Base-by-base conservation (phyloP, 1,140 invertebrate genomes). In the Neoseiulus cucumeris region DNA sequence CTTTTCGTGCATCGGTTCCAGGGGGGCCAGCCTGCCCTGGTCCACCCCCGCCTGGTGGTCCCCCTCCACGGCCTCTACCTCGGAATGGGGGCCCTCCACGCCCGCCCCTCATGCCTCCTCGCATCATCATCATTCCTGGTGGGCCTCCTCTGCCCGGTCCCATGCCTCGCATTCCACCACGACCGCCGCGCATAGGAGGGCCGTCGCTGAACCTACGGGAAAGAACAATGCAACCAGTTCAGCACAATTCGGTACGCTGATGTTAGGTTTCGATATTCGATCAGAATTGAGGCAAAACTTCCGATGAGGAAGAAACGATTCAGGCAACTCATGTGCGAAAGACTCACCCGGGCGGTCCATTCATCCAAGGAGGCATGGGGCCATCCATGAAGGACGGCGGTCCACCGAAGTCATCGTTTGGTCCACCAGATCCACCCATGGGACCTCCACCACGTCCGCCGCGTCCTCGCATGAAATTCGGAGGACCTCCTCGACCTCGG, bases 401-500 rank as follows among this genome's bases (percentile, higher is more conserved):
- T 59, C 51, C 51, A 20, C 51, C 51, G 51, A 59, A 59, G 22
- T 25, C 25, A 29, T 33, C 51, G 22, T 59, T 33, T 12, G 25
- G 25, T n/a, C 25, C 25, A 17, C 51, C 51, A 25, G 51, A 33
- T 17, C 14, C 51, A 25, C 51, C 51, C 51, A 59, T 59, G 51
- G 51, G 51, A 17, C 51, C 14, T 59, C 51, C 51, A 25, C 25
- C 25, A 9, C 51, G 25, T 5, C 51, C 45, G 45, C 45, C 51
- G 33, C 51, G 51, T 25, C 51, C 51, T 29, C 51, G 17, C 51
- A 59, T 59, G 22, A 59, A 59, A 9, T 59, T 59, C 22, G 51
- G 51, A 17, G 51, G 51, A 2, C 51, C 51, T 33, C 51, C 51
- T 29, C 51, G 51, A 33, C 51, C 51, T 59, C 51, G 51, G 51